These are phyloP conservation scores for Trichacis sp. DNA, from an alignment of 2,888 invertebrate species.

Conservation along the genomic window DNA sequence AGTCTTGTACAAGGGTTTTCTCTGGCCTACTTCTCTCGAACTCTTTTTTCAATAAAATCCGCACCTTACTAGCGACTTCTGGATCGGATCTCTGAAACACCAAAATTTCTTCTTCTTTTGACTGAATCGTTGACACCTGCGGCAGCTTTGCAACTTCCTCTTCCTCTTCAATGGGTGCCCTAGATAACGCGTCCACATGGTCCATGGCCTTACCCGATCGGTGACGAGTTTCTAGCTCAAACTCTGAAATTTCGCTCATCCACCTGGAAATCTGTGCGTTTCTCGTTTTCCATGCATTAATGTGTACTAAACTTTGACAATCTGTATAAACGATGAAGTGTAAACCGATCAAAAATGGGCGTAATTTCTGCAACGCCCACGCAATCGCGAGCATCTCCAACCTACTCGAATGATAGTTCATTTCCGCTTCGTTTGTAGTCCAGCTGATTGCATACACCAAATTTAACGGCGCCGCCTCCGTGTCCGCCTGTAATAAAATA, in stretches of 20 bases:
- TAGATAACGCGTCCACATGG: constrained; percentile 41
- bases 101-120: constrained; percentile 10
- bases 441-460: constrained; percentile 47
- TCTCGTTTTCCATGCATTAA: constrained; percentile 45
- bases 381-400: constrained; percentile 16
- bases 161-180: constrained; percentile 20
- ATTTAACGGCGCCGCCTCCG: constrained; percentile 24
- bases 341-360: constrained; percentile 5
- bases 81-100: constrained; percentile 11
- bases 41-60: constrained; percentile 3
- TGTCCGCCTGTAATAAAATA: constrained; percentile 39
- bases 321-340: constrained; percentile 2
- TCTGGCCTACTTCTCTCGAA: background rate
- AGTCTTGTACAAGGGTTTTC: background rate
- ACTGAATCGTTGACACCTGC: no score
- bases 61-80: background rate
- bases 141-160: background rate
- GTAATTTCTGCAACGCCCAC: constrained; percentile 32
- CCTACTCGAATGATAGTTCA: background rate
- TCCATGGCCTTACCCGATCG: constrained; percentile 28
- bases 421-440: background rate
- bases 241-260: constrained; percentile 28
- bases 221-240: constrained; percentile 30
- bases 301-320: constrained; percentile 47
- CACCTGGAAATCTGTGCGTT: constrained; percentile 44